These are phyloP conservation scores for Netta rufina DNA, from an alignment of 2,797 vertebrate species.

Conservation along the genomic window DNA sequence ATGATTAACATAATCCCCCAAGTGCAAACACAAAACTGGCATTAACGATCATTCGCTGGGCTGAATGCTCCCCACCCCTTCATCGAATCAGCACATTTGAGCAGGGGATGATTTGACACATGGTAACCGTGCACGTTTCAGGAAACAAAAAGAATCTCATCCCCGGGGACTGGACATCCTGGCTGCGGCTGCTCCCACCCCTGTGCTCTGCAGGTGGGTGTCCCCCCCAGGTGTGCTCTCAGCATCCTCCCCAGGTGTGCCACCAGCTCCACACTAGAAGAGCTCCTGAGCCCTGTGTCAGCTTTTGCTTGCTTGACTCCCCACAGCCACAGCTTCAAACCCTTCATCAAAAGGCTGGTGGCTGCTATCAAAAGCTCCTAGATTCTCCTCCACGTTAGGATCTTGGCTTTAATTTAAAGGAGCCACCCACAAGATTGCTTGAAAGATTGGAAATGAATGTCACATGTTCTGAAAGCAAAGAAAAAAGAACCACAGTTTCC, in stretches of 20 bases:
- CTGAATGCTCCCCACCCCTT: not conserved
- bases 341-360: not conserved
- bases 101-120: not conserved
- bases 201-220: not conserved
- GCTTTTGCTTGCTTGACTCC: not conserved
- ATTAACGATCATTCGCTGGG: conserved; percentile 42
- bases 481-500: not conserved
- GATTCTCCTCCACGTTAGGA: not conserved
- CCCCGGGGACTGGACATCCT: not conserved
- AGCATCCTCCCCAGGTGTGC: not conserved
- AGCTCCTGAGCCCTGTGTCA: not conserved
- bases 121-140: not conserved
- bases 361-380: not conserved
- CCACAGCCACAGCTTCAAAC: not conserved
- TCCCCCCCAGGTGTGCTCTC: not conserved
- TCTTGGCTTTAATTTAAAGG: not conserved
- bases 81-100: not conserved
- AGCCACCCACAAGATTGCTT: not conserved
- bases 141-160: not conserved
- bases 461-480: not conserved
- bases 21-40: conserved; percentile 62
- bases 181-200: not conserved
- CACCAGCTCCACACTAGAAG: not conserved
- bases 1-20: conserved; percentile 75
- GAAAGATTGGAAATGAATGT: not conserved